These are phyloP conservation scores for Urocynchramus pylzowi DNA, from an alignment of 2,113 vertebrate species.

Conservation along the genomic window DNA sequence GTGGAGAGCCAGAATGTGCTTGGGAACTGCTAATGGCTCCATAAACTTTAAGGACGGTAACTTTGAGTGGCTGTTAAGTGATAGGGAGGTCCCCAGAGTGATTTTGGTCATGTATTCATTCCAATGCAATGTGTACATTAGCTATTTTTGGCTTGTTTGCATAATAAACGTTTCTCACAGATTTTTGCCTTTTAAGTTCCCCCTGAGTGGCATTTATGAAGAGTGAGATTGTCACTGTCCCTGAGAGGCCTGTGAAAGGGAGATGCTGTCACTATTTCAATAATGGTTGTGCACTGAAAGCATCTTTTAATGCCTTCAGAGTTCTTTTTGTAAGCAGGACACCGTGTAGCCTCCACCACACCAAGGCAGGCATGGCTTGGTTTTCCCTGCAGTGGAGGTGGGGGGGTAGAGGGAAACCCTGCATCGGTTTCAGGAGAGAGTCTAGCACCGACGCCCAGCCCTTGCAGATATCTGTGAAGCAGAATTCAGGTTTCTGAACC, in stretches of 20 bases:
- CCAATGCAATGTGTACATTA: not conserved
- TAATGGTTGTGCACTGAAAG: not conserved
- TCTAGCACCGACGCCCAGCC: not conserved
- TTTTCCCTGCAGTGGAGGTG: not conserved
- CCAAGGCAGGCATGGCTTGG: not conserved
- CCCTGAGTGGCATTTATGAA: not conserved
- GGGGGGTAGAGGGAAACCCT: not conserved
- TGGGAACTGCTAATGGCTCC: not conserved
- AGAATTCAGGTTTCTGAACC: not conserved
- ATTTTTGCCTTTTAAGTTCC: not conserved
- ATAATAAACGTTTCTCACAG: not conserved
- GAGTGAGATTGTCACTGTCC: not conserved
- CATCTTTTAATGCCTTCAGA: not conserved
- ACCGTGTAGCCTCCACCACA: not conserved
- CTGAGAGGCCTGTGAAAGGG: not conserved
- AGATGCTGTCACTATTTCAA: not conserved
- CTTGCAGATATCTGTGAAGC: not conserved
- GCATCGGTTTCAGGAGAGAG: not conserved
- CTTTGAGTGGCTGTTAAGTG: not conserved
- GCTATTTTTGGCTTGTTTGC: not conserved
- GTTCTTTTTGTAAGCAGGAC: not conserved
- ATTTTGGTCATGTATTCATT: not conserved
- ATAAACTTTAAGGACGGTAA: not conserved
- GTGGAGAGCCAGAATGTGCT: accelerated
- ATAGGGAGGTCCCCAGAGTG: not conserved